Conservation (phyloP, 1,140 invertebrate species). For the Lethrus apterus region DNA sequence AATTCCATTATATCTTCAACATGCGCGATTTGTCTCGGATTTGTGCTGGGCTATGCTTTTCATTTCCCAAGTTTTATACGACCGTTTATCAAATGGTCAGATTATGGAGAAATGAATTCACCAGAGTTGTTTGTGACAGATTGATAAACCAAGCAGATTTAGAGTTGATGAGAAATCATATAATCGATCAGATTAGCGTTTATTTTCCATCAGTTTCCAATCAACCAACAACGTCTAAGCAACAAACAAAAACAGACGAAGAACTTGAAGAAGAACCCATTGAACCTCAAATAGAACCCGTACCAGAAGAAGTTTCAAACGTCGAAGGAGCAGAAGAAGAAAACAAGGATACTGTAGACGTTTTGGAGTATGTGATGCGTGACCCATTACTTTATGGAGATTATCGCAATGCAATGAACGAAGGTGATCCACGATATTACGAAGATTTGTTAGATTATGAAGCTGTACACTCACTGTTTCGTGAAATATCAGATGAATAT, state of each 20-base stretch:
- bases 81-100: constrained; percentile 64
- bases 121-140: constrained; percentile 76
- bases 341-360: constrained; percentile 40
- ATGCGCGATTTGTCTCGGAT: constrained; percentile 82
- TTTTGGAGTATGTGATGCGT: constrained; percentile 61
- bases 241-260: constrained; percentile 36
- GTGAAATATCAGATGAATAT: constrained; percentile 83
- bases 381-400: constrained; percentile 84
- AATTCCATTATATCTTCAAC: constrained; percentile 93
- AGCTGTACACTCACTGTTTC: constrained; percentile 73
- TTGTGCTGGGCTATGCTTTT: constrained; percentile 69
- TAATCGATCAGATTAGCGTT: constrained; percentile 45
- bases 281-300: background rate
- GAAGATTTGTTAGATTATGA: constrained; percentile 86
- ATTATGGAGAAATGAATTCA: constrained; percentile 86
- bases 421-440: constrained; percentile 69
- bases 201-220: constrained; percentile 44
- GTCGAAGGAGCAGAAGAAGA: constrained; percentile 39
- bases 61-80: constrained; percentile 58
- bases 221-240: background rate
- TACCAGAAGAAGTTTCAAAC: constrained; percentile 29
- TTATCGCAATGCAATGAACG: constrained; percentile 73
- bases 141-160: constrained; percentile 63
- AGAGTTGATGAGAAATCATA: constrained; percentile 42
- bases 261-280: too few species aligned